Evolutionary conservation across 2,888 invertebrate species (phyloP).

Genomic region (Pherbina coryleti): DNA sequence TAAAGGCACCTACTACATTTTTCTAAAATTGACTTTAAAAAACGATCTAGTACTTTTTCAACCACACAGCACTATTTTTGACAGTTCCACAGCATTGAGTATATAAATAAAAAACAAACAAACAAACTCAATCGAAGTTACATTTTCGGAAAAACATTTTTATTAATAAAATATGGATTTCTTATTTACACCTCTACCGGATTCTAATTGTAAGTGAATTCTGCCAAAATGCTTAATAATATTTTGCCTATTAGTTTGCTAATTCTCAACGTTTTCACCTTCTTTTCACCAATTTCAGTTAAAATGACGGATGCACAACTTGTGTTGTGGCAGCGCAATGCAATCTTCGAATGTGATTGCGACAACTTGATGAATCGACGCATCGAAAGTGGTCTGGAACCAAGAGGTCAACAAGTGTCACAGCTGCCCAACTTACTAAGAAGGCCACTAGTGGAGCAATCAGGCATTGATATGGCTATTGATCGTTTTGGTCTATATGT

Average conservation of each 20-base stretch:
- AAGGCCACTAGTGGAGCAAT: conserved; percentile 47
- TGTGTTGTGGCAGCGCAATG: conserved; percentile 55
- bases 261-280: not conserved
- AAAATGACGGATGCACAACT: conserved; percentile 56
- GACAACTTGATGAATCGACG: conserved; percentile 56
- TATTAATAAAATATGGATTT: conserved; percentile 48
- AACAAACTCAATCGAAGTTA: too few relatives aligned
- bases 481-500: conserved; percentile 50
- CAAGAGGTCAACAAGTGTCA: conserved; percentile 30
- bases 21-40: too few relatives aligned
- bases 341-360: conserved; percentile 55
- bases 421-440: conserved; percentile 22
- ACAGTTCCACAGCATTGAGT: too few relatives aligned
- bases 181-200: conserved; percentile 50
- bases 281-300: conserved; percentile 43
- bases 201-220: conserved; percentile 50
- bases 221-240: too few relatives aligned
- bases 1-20: too few relatives aligned
- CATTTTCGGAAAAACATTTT: too few relatives aligned
- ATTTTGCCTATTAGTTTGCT: not conserved
- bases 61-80: too few relatives aligned
- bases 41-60: too few relatives aligned
- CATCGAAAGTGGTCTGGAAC: conserved; percentile 46
- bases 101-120: too few relatives aligned
- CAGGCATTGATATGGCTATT: conserved; percentile 55